Base-by-base conservation (phyloP, 2,888 invertebrate species). In the Masnerella sp. region DNA sequence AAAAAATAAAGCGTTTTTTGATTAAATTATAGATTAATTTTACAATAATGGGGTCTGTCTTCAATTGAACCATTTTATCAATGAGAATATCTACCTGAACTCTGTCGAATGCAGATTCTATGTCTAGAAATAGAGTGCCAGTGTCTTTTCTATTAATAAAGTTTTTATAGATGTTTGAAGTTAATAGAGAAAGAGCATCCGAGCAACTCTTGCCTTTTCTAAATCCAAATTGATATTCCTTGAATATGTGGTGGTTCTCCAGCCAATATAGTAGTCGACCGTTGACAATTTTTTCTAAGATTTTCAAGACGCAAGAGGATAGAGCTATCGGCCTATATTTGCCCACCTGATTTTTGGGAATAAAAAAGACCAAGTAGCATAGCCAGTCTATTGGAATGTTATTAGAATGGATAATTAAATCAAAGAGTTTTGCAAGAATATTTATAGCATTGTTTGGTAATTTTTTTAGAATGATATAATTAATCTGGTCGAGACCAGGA, bases 271-370 rank as follows among this genome's bases (percentile, higher is more conserved):
- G 1, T 12, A 58, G 9, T 9, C 58, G 17, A 7, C 9, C n/a
- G 25, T 45, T 45, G 0, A 45, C 15, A 9, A 58, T 58, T 32
- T 43, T 58, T 34, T 58, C 58, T 9, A 58, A 45, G 0, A 58
- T 4, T 36, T 58, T 58, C 0, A 45, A 17, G 0, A 45, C 3
- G 9, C 45, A 45, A 11, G 43, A 45, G 4, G 58, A 58, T n/a
- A 58, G 15, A 5, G 58, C 17, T 8, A 58, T 58, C 5, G 58
- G 58, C 1, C 58, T 9, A 36, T 45, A 58, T 36, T 58, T 58
- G 5, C 58, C 58, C 0, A 22, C 22, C 3, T 4, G 12, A 7
- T 20, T 14, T 45, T 58, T 58, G 0, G 45, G 58, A 11, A 58
- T 43, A 8, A 58, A 12, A 25, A 58, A 58, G 0, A 11, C 15